These are phyloP conservation scores for Sebastes melanostomus DNA, from an alignment of 2,797 vertebrate species.

Conservation along the genomic window DNA sequence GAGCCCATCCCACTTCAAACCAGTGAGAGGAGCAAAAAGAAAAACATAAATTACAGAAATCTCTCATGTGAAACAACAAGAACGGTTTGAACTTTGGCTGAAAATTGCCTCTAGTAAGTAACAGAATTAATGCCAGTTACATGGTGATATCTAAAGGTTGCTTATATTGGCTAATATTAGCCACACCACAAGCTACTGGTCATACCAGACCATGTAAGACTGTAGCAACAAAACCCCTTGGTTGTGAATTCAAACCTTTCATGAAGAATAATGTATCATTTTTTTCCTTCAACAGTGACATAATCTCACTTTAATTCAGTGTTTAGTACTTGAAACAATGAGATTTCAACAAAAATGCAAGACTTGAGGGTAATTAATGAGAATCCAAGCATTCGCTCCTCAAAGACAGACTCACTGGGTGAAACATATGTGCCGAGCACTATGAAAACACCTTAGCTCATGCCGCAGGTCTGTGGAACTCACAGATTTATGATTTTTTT, in stretches of 20 bases:
- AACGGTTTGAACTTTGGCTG: background rate
- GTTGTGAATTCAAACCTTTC: background rate
- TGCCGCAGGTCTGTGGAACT: constrained; percentile 56
- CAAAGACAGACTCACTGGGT: constrained; percentile 37
- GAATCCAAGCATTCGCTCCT: constrained; percentile 34
- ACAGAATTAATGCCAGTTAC: background rate
- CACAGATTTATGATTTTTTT: constrained; percentile 66
- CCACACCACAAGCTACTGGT: background rate
- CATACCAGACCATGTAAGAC: background rate
- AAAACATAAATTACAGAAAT: background rate
- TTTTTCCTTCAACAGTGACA: background rate
- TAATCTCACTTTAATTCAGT: background rate
- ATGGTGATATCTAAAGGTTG: background rate
- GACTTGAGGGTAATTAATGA: background rate
- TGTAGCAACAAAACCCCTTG: background rate
- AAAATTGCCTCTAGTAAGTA: background rate
- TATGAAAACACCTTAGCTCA: constrained; percentile 77
- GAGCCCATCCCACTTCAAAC: background rate
- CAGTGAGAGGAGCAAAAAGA: background rate
- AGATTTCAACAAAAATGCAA: background rate
- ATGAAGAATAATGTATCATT: background rate
- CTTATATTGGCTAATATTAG: background rate
- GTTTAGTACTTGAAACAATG: background rate
- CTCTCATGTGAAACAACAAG: background rate
- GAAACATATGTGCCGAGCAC: constrained; percentile 52